phyloP scores from a whole-genome alignment of 2,113 vertebrate genomes.

The Hippocampus abdominalis region DNA sequence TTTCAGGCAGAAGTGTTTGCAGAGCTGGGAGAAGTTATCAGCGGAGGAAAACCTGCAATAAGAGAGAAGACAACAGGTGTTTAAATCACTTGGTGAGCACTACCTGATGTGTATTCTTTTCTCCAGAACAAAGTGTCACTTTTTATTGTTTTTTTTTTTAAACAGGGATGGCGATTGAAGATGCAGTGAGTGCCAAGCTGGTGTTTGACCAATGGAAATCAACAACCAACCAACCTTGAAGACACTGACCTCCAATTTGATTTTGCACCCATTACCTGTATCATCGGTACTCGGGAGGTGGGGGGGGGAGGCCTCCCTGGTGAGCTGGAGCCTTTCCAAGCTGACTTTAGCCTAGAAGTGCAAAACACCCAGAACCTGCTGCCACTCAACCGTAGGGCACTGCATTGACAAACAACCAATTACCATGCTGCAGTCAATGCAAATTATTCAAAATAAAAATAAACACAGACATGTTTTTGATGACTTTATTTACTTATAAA shows the following conservation, averaged over 20 bases:
- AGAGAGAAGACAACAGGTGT: constrained; percentile 88
- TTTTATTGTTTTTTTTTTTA: background rate
- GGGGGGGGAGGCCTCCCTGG: no score
- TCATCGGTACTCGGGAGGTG: no score
- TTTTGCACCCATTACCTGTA: no score
- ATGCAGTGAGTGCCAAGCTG: constrained; percentile 85
- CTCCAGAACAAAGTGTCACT: background rate
- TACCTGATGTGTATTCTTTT: background rate
- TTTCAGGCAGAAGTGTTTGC: constrained; percentile 85
- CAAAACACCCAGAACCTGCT: no score
- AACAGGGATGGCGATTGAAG: constrained; percentile 90
- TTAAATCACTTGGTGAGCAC: constrained; percentile 90
- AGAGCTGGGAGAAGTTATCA: constrained; percentile 90
- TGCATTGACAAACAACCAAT: background rate
- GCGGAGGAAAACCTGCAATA: constrained; percentile 78
- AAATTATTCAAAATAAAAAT: background rate
- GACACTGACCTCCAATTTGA: no score
- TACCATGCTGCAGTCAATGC: background rate
- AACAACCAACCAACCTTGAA: constrained; percentile 22
- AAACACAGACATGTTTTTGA: constrained; percentile 6
- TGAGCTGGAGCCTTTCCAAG: no score
- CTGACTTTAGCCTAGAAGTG: no score
- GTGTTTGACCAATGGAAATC: constrained; percentile 85
- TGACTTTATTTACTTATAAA: constrained; percentile 51
- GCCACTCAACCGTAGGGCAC: no score